Evolutionary conservation across 2,888 invertebrate genomes (phyloP), one percentile per base, ranked within the genome.

Genomic region (Rugalucina vietnamica): DNA sequence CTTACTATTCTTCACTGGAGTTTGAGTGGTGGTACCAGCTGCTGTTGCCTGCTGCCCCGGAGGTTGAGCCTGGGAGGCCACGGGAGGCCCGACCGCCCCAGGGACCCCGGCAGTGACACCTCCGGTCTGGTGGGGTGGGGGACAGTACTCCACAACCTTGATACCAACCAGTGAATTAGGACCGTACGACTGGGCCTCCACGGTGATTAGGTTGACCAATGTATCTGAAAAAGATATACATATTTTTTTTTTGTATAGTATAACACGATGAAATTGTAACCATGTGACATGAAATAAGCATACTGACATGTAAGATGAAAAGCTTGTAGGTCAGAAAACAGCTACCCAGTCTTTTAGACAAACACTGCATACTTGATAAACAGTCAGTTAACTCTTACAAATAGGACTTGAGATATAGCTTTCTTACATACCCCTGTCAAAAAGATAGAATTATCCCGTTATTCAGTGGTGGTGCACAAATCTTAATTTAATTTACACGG

Each of bases 121-220:
- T 12, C 85, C 86, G 21, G 86, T 78, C 37, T 88, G 80, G 50
- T 90, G 90, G 21, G 93, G 86, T 10, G 94, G 93, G 24, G 94
- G 93, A 36, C 95, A 94, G 0, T 98, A 98, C 95, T 99, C 99
- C 60, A 99, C 98, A 74, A 99, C 97, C 88, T 98, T 97, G 98
- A 99, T 99, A 34, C 98, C 96, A 77, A 99, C 98, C 93, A 99
- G 98, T 0, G 99, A 99, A 90, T 98, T 97, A 0, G 98, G 98
- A 0, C 99, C 99, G 95, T 99, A 99, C 91, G 98, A 98, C 95
- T 99, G 99, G 0, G 99, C 99, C 96, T 98, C 95, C 37, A 96
- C 92, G 1, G 96, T 95, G 34, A 95, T 92, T 91, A 96, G 92
- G 54, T 94, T 93, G 4, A 96, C 94, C 70, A 96, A 91, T 72